Evolutionary conservation across 2,888 invertebrate species (phyloP), one percentile per base, ranked within the genome.

Genomic region (Platycheirus rosarum): DNA sequence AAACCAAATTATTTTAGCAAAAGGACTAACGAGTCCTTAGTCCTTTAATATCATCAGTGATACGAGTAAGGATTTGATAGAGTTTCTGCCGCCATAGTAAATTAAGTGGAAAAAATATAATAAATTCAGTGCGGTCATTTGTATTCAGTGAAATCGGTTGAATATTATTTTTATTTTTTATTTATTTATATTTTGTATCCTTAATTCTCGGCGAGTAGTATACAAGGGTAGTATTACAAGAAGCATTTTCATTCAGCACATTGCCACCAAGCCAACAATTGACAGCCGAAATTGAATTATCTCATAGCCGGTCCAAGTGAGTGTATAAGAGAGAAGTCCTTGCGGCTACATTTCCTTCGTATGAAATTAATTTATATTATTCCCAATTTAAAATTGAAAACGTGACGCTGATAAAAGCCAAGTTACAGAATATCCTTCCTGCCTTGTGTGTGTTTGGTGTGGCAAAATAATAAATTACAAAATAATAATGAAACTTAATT

Each of bases 231-330:
- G 66, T 51, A 44, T 73, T 37, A 46, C 35, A 48, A 40, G n/a
- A n/a, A n/a, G 29, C 35, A 46, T 62, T 70, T 80, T 48, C 32
- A 60, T 66, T 70, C 35, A 51, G 63, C 63, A 65, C 75, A 69
- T 57, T 69, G 65, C 69, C 65, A 69, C 40, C 66, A 66, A 79
- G 69, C 60, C 75, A 66, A 71, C 62, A 76, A 82, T 82, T 82
- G 77, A 82, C 82, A 82, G 63, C 76, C 71, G 55, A 82, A 76
- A 82, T 82, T 82, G 63, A 82, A 82, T 77, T 77, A 82, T 77
- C 66, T 42, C 55, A 60, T 37, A 37, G 18, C 11, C 6, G 14
- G 60, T 55, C 49, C 51, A 14, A 26, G 42, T 32, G 35, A 57
- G 57, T 57, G 68, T 44, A 42, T 32, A 8, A 57, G 29, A 74